Conservation (phyloP, 2,888 invertebrate species). For the Patella depressa region DNA sequence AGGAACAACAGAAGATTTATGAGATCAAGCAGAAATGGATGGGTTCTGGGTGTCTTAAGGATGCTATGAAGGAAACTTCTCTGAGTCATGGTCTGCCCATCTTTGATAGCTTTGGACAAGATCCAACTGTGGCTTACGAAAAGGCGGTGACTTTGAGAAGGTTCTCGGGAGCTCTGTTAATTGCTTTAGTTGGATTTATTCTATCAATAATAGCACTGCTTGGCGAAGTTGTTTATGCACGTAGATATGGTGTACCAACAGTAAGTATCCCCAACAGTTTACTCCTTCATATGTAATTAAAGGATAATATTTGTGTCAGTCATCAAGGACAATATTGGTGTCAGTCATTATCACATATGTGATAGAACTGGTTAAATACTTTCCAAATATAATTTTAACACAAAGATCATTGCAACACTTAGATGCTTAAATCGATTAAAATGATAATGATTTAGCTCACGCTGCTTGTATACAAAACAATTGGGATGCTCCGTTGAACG, state of each 20-base stretch:
- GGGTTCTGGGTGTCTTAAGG: constrained; percentile 15
- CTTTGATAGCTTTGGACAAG: constrained; percentile 16
- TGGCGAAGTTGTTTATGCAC: constrained; percentile 17
- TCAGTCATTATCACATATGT: no score
- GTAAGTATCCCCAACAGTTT: neutral
- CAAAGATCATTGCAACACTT: no score
- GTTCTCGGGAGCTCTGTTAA: constrained; percentile 16
- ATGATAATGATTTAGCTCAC: no score
- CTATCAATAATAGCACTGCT: neutral
- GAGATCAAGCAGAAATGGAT: constrained; percentile 17
- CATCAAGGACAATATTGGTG: no score
- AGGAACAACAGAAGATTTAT: constrained; percentile 17
- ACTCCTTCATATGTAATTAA: no score
- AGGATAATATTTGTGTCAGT: no score
- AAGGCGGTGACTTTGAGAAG: constrained; percentile 21
- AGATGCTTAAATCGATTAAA: no score
- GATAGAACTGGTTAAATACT: no score
- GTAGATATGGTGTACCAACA: neutral
- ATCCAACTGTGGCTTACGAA: neutral
- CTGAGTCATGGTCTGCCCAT: constrained; percentile 14
- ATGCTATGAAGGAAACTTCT: constrained; percentile 2
- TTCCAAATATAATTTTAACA: no score
- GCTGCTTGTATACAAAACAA: no score
- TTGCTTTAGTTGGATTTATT: constrained; percentile 12
- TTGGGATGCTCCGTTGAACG: no score